phyloP scores from a whole-genome alignment of 2,888 invertebrate species.

The Caenorhabditis sp. region DNA sequence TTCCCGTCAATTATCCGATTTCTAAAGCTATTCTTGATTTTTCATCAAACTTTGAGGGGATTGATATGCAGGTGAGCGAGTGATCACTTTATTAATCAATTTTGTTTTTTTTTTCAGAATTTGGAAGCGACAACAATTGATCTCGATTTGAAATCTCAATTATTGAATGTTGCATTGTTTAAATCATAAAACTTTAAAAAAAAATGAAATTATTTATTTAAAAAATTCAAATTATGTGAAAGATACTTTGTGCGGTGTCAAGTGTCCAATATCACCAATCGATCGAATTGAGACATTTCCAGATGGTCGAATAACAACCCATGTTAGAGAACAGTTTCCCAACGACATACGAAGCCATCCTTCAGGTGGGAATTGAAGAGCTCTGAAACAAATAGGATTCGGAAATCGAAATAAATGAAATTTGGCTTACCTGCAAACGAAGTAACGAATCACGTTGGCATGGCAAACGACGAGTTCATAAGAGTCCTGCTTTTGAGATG shows the following conservation, averaged over 20 bases:
- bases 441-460: conserved; percentile 95
- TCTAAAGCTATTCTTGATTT: not conserved
- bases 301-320: conserved; percentile 85
- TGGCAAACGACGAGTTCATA: conserved; percentile 93
- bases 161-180: not conserved
- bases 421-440: conserved; percentile 81
- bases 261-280: conserved; percentile 89
- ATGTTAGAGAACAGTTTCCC: conserved; percentile 91
- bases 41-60: not conserved
- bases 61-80: not conserved
- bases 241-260: conserved; percentile 79
- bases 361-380: conserved; percentile 93
- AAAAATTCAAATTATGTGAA: conserved; percentile 48
- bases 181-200: not conserved
- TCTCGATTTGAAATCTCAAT: not conserved
- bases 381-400: conserved; percentile 76
- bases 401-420: conserved; percentile 19
- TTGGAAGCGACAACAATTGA: not conserved
- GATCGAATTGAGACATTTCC: conserved; percentile 85
- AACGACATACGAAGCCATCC: conserved; percentile 92
- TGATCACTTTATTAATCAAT: too few species aligned
- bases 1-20: conserved; percentile 29
- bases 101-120: not conserved
- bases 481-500: conserved; percentile 81
- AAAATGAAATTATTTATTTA: too few species aligned